Conservation (phyloP, 2,797 vertebrate genomes). For the Ciconia nigra region DNA sequence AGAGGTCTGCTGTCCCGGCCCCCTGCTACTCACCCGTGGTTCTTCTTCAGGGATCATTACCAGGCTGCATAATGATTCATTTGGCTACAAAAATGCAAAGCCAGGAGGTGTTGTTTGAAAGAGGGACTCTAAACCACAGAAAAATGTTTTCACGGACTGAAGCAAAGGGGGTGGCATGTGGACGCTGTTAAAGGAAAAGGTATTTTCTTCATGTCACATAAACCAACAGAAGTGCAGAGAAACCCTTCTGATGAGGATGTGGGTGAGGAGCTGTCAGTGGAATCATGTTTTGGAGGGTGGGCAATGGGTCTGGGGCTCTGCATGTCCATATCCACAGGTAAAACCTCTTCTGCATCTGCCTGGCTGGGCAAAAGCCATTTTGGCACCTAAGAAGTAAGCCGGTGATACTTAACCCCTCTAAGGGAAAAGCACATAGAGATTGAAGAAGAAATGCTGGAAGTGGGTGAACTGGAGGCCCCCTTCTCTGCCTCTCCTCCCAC, state of each 20-base stretch:
- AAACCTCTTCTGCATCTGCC: neutral
- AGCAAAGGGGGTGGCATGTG: neutral
- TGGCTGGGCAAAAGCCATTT: neutral
- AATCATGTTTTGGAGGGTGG: neutral
- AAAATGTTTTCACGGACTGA: neutral
- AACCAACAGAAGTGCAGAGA: neutral
- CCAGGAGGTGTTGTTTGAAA: conserved; percentile 42
- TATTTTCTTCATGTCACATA: neutral
- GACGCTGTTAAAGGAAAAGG: neutral
- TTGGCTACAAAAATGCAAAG: conserved; percentile 59
- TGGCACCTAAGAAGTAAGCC: neutral
- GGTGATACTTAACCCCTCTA: neutral
- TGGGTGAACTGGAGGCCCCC: neutral
- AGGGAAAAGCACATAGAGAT: neutral
- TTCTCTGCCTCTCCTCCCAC: neutral
- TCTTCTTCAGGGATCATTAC: conserved; percentile 49
- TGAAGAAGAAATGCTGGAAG: neutral
- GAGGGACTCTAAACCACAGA: neutral
- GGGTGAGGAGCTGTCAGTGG: neutral
- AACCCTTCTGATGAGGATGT: neutral
- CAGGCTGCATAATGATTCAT: conserved; percentile 43
- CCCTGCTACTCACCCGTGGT: neutral
- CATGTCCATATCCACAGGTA: no score
- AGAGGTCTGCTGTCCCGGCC: neutral
- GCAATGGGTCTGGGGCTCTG: neutral